Evolutionary conservation across 2,888 invertebrate species (phyloP), one percentile per base, ranked within the genome.

Genomic region (Mythimna loreyi): DNA sequence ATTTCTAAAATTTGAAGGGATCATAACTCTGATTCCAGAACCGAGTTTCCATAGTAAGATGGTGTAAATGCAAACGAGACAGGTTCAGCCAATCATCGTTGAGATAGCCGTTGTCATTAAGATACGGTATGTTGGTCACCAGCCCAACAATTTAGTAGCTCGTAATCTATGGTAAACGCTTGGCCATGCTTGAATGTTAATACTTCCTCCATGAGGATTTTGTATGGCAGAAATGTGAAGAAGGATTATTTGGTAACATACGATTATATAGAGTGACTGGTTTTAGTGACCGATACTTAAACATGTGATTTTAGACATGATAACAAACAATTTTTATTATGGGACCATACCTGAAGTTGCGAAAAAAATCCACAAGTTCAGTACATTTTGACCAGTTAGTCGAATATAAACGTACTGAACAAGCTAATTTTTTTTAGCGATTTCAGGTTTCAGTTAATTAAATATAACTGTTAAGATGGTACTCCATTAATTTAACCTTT

Each of bases 11-110:
- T 40, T 40, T 40, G 16, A 40, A 45, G 3, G n/a, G 43, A n/a
- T 45, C n/a, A 6, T 0, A 45, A 19, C 4, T 7, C 19, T 2
- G n/a, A 45, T 21, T n/a, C 3, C 13, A 9, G 36, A 30, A n/a
- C 8, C 25, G 74, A 81, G 82, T 80, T 77, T 62, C 36, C 45
- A 3, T 84, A 72, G 83, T 83, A 83, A n/a, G 40, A 49, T 25
- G 36, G 68, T 69, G 60, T 76, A 45, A 33, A 67, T 62, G 63
- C 58, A 56, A 74, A 80, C 67, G 63, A 77, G 77, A 71, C 79
- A 65, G 77, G 84, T 80, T 78, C 52, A 80, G 73, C 83, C 86
- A 91, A 91, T 91, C 88, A 90, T 88, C 88, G 85, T 89, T 89
- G 86, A 88, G 88, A 85, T 86, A 87, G 82, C 79, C 76, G 82